Percentiles rank a stretch among this genome's conserved stretches.
phyloP scores from a whole-genome alignment of 2,888 invertebrate genomes.

The Entomobrya multifasciata region DNA sequence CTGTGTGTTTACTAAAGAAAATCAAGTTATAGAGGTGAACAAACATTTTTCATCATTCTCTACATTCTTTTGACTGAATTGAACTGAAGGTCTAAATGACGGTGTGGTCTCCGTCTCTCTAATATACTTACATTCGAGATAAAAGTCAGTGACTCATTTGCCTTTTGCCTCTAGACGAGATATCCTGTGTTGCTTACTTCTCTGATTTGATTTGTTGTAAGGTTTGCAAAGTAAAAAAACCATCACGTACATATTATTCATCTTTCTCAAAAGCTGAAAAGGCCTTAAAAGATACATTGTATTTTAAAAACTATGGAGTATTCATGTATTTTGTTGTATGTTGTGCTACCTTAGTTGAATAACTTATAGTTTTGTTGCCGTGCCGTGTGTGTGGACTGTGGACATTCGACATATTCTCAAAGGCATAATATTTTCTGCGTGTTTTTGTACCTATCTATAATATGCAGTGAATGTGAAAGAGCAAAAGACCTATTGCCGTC shows the following conservation, averaged over 20 bases:
- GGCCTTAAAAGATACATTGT: too few relatives aligned
- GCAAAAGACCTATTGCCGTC: conserved; percentile 58
- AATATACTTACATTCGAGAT: not conserved
- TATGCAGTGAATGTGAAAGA: conserved; percentile 24
- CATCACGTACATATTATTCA: too few relatives aligned
- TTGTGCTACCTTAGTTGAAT: too few relatives aligned
- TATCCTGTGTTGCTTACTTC: conserved; percentile 6
- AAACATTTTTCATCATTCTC: conserved; percentile 6
- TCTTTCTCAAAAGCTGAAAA: too few relatives aligned
- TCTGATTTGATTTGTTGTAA: conserved; percentile 22
- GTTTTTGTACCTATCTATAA: not conserved
- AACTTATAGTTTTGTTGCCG: not conserved
- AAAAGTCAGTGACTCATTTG: conserved; percentile 64
- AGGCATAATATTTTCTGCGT: not conserved
- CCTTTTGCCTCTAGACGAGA: conserved; percentile 11
- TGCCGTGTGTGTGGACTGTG: conserved; percentile 10
- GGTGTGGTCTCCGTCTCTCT: not conserved
- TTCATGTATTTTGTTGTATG: conserved; percentile 8
- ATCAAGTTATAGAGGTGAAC: conserved; percentile 42
- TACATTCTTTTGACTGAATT: not conserved
- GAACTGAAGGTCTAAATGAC: conserved; percentile 22
- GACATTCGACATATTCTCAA: conserved; percentile 8
- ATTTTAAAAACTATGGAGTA: not conserved
- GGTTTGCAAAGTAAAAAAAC: too few relatives aligned
- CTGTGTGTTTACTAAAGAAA: not conserved